Percentiles rank a stretch among this genome's conserved stretches.
phyloP scores from a whole-genome alignment of 2,113 vertebrate species.

The Leptobrachium leishanense region DNA sequence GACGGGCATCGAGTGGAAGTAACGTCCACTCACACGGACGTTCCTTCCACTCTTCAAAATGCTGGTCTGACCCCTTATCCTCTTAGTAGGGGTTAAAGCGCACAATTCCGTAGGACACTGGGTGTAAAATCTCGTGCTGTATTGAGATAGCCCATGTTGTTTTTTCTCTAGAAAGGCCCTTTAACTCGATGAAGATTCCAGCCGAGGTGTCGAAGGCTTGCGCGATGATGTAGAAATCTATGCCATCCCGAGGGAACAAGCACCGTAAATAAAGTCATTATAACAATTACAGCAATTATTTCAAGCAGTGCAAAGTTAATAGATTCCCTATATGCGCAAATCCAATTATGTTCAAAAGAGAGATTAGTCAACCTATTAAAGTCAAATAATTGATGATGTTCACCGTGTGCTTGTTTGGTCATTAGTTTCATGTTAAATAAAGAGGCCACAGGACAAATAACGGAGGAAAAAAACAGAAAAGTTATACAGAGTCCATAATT shows the following conservation, averaged over 20 bases:
- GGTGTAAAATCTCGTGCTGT: no score
- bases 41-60: no score
- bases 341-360: neutral
- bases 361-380: constrained; percentile 2
- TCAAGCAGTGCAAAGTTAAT: neutral
- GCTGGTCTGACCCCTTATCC: no score
- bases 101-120: no score
- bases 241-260: neutral
- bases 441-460: neutral
- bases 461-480: neutral
- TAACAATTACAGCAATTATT: constrained; percentile 7
- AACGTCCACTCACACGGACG: no score
- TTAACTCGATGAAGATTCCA: no score
- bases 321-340: neutral
- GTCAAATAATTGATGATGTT: neutral
- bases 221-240: neutral
- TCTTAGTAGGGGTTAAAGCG: no score
- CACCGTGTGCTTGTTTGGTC: neutral
- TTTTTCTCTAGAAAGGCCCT: no score
- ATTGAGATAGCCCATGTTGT: no score
- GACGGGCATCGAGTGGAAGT: no score
- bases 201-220: neutral
- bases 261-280: neutral
- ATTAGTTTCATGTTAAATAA: constrained; percentile 7
- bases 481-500: no score